These are phyloP conservation scores for Antedon mediterranea DNA, from an alignment of 53 echinoderm and acorn worm genomes.

Conservation along the genomic window DNA sequence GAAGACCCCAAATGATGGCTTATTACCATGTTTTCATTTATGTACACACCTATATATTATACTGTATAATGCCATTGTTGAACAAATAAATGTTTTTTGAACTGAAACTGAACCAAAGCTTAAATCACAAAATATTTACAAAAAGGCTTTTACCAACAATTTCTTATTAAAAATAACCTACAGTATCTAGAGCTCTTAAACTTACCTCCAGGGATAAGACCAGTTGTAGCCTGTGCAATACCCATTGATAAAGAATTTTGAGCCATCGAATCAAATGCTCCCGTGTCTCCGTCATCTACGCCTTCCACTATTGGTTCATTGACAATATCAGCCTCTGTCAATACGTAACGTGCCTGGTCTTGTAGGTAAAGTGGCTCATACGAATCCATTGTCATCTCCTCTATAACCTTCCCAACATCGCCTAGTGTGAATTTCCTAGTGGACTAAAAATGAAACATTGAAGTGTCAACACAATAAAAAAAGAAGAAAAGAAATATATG, in stretches of 20 bases:
- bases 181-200: too few species aligned
- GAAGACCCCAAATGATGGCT: too few species aligned
- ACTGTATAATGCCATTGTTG: too few species aligned
- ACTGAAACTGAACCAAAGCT: too few species aligned
- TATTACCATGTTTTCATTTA: too few species aligned
- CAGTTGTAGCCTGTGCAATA: neutral
- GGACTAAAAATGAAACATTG: neutral
- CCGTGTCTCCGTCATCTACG: conserved; percentile 11
- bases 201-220: neutral
- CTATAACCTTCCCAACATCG: conserved; percentile 68
- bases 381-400: conserved; percentile 82
- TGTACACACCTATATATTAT: too few species aligned
- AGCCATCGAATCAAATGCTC: neutral
- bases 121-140: too few species aligned
- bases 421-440: conserved; percentile 43
- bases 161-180: too few species aligned
- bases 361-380: conserved; percentile 71
- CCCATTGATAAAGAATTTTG: neutral
- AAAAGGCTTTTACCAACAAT: too few species aligned
- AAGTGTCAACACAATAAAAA: too few species aligned
- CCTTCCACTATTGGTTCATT: neutral
- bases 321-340: conserved; percentile 27
- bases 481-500: too few species aligned
- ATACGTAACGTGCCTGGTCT: conserved; percentile 27
- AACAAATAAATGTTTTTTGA: too few species aligned